These are phyloP conservation scores for Dallia pectoralis DNA, from an alignment of 2,797 vertebrate genomes.

Conservation along the genomic window DNA sequence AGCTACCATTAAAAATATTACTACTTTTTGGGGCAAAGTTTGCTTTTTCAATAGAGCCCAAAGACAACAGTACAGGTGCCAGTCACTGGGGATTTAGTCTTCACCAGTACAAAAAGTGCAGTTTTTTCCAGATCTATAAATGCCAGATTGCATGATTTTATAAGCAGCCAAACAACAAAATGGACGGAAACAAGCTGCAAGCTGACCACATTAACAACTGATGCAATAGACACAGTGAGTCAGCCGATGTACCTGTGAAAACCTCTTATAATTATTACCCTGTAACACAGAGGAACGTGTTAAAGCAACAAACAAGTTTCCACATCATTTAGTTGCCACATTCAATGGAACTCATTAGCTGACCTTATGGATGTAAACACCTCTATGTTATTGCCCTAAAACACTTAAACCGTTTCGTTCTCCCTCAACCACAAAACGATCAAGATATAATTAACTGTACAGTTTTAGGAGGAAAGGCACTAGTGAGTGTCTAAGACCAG, in stretches of 20 bases:
- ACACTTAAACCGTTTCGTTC: background rate
- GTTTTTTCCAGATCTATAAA: slow-evolving; percentile 8
- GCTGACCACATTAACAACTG: slow-evolving; percentile 19
- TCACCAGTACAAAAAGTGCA: slow-evolving; percentile 17
- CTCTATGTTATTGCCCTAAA: background rate
- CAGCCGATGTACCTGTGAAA: slow-evolving; percentile 9
- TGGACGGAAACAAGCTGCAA: slow-evolving; percentile 3
- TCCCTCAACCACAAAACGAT: background rate
- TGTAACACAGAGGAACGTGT: background rate
- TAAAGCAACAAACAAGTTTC: background rate
- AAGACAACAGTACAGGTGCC: background rate
- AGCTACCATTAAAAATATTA: background rate
- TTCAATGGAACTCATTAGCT: background rate
- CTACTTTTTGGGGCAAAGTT: background rate
- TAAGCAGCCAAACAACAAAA: slow-evolving; percentile 28
- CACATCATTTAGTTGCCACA: background rate
- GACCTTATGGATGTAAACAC: background rate
- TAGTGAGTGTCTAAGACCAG: background rate
- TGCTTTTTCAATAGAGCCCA: background rate
- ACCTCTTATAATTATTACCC: background rate
- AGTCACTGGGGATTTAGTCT: background rate
- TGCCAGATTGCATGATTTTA: background rate
- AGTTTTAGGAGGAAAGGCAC: background rate
- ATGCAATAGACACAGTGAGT: slow-evolving; percentile 30
- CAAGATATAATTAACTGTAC: background rate